Evolutionary conservation across 1,140 invertebrate genomes (phyloP), one percentile per base, ranked within the genome.

Genomic region (Sinonovacula constricta): DNA sequence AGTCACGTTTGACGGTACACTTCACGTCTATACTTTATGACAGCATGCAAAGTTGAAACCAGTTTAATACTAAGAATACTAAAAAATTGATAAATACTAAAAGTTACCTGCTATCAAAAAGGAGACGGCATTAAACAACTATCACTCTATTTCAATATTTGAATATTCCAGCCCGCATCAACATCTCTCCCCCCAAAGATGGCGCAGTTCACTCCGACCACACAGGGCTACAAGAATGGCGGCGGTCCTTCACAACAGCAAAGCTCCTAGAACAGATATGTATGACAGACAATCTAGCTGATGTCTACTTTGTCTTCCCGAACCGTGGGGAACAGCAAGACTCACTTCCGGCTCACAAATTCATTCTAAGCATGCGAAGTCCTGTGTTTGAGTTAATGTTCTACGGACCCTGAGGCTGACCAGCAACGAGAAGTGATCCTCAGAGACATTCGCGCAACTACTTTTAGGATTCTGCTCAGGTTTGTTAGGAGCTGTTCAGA

Each of bases 281-380:
- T 54, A 78, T 78, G 75, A 69, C 39, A n/a, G 75, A 59, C 26
- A 70, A 36, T 30, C 66, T 78, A 49, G 75, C 75, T 7, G 75
- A 78, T 36, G 39, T 78, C 15, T 69, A 78, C 34, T 78, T 78
- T 22, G 75, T 78, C 14, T 78, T 78, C 39, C 66, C 75, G 12
- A 78, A 45, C 26, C 34, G 75, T 22, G 72, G 60, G 26, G 72
- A 59, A 30, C 72, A 76, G 36, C 53, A 78, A 22, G 66, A 70
- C 45, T 70, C 66, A 34, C 75, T 78, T 70, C 75, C 75, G 18
- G 75, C 75, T 18, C 75, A 78, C 33, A 69, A 70, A 14, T 78
- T 78, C 31, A 54, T 78, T 26, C 56, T 78, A 34, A 57, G 51
- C 22, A 78, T 78, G 65, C 33, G 75, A 15, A 78, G 75, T 63